Base-by-base conservation (phyloP, 1,140 invertebrate genomes). In the Papilio polyxenes region DNA sequence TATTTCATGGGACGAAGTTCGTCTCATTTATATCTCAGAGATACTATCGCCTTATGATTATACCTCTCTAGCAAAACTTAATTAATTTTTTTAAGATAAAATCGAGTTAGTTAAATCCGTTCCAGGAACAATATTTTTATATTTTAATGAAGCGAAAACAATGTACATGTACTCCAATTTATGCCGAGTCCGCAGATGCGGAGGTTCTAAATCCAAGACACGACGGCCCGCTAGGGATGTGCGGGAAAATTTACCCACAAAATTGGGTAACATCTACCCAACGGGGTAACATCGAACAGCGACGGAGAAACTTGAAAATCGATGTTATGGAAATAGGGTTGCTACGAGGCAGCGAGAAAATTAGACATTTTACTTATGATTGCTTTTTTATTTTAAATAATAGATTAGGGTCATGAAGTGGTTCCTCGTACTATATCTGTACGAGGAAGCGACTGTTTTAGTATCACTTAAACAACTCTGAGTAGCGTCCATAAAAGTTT, bases 211-310 rank as follows among this genome's bases (percentile, higher is more conserved):
- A 83, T 86, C 81, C 80, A 83, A 82, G 59, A 83, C 81, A 59
- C 69, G 80, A 83, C 75, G 59, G 75, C 81, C 49, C 84, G 72
- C 83, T 37, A 3, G 85, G 83, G 83, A 82, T 9, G 4, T 23
- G 79, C 20, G 79, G 11, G 49, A 79, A 84, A 80, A 83, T 84
- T 85, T 87, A 80, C 84, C 76, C 75, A 82, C 62, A 76, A 85
- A 85, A 87, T 84, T 81, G 83, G 83, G 75, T 85, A 83, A 82
- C 81, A 31, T 75, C 59, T 49, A 82, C 82, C 59, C 62, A 74
- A 40, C 51, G 83, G 77, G 44, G 23, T 53, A 76, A 56, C 75
- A 75, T 49, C 75, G 75, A 75, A 20, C 40, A 77, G 23, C 49
- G 75, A 20, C 49, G 20, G 11, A 75, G 72, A 62, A 76, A 78